Base-by-base conservation (phyloP, 2,113 vertebrate species). In the Bombycilla garrulus region DNA sequence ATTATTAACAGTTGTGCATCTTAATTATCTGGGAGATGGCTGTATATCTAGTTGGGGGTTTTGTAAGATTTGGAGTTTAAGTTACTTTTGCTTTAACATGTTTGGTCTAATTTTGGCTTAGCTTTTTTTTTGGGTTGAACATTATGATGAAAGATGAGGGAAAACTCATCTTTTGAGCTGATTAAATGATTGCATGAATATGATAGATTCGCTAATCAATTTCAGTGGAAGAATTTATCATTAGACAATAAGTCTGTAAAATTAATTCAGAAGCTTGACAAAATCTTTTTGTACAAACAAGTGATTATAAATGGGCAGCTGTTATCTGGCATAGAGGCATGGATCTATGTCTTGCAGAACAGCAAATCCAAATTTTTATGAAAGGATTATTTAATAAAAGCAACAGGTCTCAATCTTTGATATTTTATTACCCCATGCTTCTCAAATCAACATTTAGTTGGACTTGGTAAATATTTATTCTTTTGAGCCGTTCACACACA, bases 361-460 rank as follows among this genome's bases (percentile, higher is more conserved):
- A 83, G 38, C 57, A 93, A 88, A 88, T 89, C 50, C 24, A 60
- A 15, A 10, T 84, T 92, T 91, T 66, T 23, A 72, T 67, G 50
- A 38, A 87, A 83, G 17, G 31, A 89, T 87, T 92, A 61, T 91
- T 92, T 83, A 8, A 66, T 92, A 93, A 95, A 93, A 79, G 38
- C 51, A 76, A 25, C 44, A 78, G 18, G 33, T 86, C 90, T 85
- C 89, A 79, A 58, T 95, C 88, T 88, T 91, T 56, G 64, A 40
- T 17, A 48, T 88, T 74, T 82, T 88, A 67, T 95, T 92, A 44
- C n/a, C 15, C 54, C 4, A 13, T 58, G 35, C 25, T 91, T 91
- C 92, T 91, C 78, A 94, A 93, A 90, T 66, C n/a, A 88, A n/a
- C 42, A 25, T 77, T 93, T 90, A 53, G 80, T 79, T 92, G 35